A percentile compares a stretch with the other conserved stretches of the same genome.
phyloP scores from a whole-genome alignment of 2,113 vertebrate genomes.

The Psilopogon haemacephalus region DNA sequence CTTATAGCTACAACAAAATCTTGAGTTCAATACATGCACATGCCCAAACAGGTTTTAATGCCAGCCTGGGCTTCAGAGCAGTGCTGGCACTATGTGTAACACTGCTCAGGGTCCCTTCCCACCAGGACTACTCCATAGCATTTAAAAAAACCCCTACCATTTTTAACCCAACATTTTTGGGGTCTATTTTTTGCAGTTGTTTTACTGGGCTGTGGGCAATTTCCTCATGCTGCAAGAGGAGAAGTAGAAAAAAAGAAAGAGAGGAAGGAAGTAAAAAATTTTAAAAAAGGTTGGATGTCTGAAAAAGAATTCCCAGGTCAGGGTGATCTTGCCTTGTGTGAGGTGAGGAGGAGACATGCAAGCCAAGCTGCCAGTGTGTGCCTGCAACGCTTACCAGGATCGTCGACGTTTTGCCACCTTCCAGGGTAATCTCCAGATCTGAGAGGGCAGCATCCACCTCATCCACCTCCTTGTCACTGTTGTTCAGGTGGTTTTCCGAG shows the following conservation, averaged over 20 bases:
- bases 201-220: neutral
- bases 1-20: neutral
- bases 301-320: neutral
- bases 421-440: slow-evolving; percentile 95
- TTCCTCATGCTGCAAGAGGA: neutral
- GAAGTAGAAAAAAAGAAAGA: neutral
- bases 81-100: rapidly evolving
- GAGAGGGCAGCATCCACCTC: slow-evolving; percentile 97
- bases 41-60: neutral
- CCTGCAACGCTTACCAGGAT: slow-evolving; percentile 80
- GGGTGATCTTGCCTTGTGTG: rapidly evolving
- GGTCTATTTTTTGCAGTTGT: neutral
- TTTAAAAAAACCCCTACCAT: neutral
- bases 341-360: rapidly evolving
- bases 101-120: neutral
- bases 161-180: no score
- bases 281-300: neutral
- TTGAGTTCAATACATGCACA: rapidly evolving
- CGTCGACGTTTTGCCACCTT: slow-evolving; percentile 95
- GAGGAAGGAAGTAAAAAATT: neutral
- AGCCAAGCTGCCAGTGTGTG: rapidly evolving
- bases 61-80: rapidly evolving
- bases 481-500: slow-evolving; percentile 97
- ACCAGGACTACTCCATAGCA: neutral
- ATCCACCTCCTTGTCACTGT: slow-evolving; percentile 98